These are phyloP conservation scores for Pelecanoides urinatrix DNA, from an alignment of 2,113 vertebrate species.

Conservation along the genomic window DNA sequence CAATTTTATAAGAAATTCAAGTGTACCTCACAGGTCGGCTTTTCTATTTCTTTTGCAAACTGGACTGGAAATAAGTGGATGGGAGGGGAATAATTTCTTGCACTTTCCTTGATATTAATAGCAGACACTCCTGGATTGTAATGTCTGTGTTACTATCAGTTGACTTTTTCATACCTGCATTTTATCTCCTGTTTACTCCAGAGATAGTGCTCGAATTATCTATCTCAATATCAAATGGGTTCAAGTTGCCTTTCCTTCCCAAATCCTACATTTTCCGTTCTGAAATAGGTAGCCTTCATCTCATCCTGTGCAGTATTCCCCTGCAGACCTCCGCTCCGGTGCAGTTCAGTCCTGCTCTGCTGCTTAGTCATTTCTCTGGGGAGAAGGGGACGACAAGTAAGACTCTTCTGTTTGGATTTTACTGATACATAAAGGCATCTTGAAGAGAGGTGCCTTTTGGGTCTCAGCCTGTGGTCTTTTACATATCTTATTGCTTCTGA, in stretches of 20 bases:
- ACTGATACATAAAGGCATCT: background rate
- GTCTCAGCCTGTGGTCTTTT: background rate
- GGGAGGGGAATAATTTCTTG: conserved; percentile 6
- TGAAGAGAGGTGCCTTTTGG: background rate
- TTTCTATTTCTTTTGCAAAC: background rate
- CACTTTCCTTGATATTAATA: background rate
- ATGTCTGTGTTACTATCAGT: background rate
- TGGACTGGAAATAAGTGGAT: background rate
- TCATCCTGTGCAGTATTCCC: background rate
- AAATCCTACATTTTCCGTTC: background rate
- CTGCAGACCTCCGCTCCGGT: rapidly evolving
- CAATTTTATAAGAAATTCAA: background rate
- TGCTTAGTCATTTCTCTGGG: background rate
- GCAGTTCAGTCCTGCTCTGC: background rate
- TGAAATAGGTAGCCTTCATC: background rate
- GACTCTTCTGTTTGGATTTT: background rate
- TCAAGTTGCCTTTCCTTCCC: background rate
- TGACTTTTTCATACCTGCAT: background rate
- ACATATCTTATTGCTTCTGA: background rate
- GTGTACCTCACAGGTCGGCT: background rate
- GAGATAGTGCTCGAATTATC: background rate
- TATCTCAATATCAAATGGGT: background rate
- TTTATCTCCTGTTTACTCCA: conserved; percentile 15
- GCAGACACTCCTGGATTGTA: background rate
- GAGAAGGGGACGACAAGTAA: background rate